Percentiles rank a stretch among this genome's conserved stretches.
Evolutionary conservation across 2,797 vertebrate species (phyloP).

Genomic region (Alcedo quadribrachys): DNA sequence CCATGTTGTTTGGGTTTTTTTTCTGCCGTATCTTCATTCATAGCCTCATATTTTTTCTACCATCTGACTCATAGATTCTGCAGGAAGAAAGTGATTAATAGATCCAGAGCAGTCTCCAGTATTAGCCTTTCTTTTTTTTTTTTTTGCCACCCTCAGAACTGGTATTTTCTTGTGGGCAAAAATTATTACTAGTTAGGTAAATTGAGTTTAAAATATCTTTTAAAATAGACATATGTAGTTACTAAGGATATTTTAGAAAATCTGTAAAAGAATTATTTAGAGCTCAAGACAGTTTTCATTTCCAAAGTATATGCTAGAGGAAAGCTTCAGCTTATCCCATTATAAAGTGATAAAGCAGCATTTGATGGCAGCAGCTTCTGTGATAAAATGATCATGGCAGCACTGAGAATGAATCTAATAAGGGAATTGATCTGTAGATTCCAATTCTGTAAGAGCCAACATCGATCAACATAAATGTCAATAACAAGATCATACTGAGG

Average conservation of each 20-base stretch:
- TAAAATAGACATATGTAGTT: conserved; percentile 20
- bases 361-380: conserved; percentile 71
- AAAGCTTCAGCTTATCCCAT: conserved; percentile 70
- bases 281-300: conserved; percentile 52
- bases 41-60: not conserved
- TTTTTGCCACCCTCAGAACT: not conserved
- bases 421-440: conserved; percentile 82
- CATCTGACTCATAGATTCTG: not conserved
- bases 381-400: conserved; percentile 81
- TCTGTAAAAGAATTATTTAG: conserved; percentile 50
- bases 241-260: conserved; percentile 26
- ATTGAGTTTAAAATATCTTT: conserved; percentile 11
- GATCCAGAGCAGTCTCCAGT: not conserved
- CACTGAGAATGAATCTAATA: conserved; percentile 80
- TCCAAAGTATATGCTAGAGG: conserved; percentile 48
- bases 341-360: conserved; percentile 76
- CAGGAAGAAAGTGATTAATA: not conserved
- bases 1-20: not conserved
- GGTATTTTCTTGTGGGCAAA: not conserved
- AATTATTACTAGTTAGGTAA: conserved; percentile 1
- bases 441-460: conserved; percentile 81
- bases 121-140: not conserved
- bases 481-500: conserved; percentile 73
- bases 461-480: conserved; percentile 80
- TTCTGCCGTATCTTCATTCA: not conserved